Base-by-base conservation (phyloP, 2,888 invertebrate species). In the Ctenicera cuprea region DNA sequence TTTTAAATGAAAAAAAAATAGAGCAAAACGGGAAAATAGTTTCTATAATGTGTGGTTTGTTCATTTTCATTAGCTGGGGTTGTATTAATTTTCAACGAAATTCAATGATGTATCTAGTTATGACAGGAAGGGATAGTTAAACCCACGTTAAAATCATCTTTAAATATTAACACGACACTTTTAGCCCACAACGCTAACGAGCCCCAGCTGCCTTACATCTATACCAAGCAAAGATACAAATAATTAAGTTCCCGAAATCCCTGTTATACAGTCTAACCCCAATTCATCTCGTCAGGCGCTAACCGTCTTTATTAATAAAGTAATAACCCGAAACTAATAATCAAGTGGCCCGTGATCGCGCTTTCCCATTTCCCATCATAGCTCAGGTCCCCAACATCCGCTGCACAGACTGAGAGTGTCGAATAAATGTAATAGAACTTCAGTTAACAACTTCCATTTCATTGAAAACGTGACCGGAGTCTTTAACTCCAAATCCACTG, bases 381-480 rank as follows among this genome's bases (percentile, higher is more conserved):
- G 69, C 30, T 62, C 50, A 62, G 48, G 70, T 61, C 63, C 63
- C 52, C 64, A 43, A 63, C 71, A 54, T 71, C 30, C 43, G 71
- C 30, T 70, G 54, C 59, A 41, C 64, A 64, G 57, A 66, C 78
- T 67, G 78, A 79, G 81, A 82, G 84, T 83, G 83, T 84, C 83
- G 84, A 84, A 84, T 85, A 82, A 83, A 84, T 83, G 81, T 83
- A 83, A 85, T 84, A 84, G 83, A 83, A 85, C 81, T 84, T 84
- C 84, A 85, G 84, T 85, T 85, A 85, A 83, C 84, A 84, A 83
- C 84, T 85, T 83, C 83, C 82, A 84, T 85, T 84, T 84, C 84
- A 85, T 85, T 85, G 84, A 84, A 85, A 83, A 84, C 85, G 85
- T 85, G 85, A 81, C 74, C 71, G 63, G 80, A 63, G 75, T 80